These are phyloP conservation scores for Asteroscopus sphinx DNA, from an alignment of 2,888 invertebrate species.

Conservation along the genomic window DNA sequence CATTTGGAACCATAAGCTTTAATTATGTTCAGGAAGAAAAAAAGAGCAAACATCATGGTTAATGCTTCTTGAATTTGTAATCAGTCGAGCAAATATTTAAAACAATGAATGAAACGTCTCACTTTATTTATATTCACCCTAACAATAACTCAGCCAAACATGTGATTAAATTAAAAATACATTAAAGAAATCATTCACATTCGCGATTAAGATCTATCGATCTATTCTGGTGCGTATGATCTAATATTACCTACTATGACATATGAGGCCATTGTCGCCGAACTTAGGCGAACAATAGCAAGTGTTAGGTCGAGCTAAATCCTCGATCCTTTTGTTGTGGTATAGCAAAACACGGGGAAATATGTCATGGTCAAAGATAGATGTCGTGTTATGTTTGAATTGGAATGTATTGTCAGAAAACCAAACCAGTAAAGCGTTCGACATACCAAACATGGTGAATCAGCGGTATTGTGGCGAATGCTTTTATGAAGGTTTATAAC, in stretches of 20 bases:
- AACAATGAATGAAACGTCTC: not conserved
- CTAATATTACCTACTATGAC: constrained; percentile 56
- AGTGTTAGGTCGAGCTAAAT: constrained; percentile 8
- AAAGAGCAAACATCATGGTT: too few species aligned
- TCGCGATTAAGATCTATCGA: constrained; percentile 49
- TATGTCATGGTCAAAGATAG: constrained; percentile 33
- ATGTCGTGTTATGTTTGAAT: not conserved
- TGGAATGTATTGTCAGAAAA: constrained; percentile 4
- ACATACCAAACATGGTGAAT: too few species aligned
- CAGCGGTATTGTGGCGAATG: too few species aligned
- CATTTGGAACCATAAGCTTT: too few species aligned
- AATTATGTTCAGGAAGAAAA: too few species aligned
- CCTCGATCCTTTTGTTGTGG: constrained; percentile 28
- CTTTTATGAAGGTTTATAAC: too few species aligned
- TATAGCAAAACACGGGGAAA: constrained; percentile 18
- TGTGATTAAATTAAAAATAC: constrained; percentile 57
- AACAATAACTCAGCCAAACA: constrained; percentile 13
- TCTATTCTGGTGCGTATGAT: constrained; percentile 58
- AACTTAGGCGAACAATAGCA: constrained; percentile 44
- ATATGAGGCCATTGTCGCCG: constrained; percentile 66
- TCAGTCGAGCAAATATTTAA: too few species aligned
- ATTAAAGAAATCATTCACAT: constrained; percentile 50
- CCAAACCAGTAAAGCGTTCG: too few species aligned
- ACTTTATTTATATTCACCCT: not conserved
- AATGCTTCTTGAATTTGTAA: too few species aligned